These are phyloP conservation scores for Rhizoglyphus robini DNA, from an alignment of 1,140 invertebrate genomes.

Conservation along the genomic window DNA sequence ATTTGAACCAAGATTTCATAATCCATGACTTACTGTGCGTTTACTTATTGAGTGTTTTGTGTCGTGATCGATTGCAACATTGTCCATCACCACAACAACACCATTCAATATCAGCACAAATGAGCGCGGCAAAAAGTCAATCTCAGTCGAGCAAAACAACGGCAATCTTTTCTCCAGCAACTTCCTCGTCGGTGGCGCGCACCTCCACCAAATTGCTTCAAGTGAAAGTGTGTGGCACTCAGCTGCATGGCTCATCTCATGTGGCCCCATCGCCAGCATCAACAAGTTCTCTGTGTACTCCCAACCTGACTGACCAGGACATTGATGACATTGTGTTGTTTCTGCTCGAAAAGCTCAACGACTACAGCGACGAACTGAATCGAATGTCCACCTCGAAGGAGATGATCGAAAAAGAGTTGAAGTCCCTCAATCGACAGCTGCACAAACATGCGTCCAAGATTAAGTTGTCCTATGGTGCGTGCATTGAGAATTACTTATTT, in stretches of 20 bases:
- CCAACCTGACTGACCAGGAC: neutral
- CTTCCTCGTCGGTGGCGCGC: too few species aligned
- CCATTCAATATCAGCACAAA: too few species aligned
- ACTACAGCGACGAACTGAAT: neutral
- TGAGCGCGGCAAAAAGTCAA: too few species aligned
- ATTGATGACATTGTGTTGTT: neutral
- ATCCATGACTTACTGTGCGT: too few species aligned
- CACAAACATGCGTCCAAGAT: neutral
- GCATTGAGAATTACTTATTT: neutral
- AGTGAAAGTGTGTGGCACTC: neutral
- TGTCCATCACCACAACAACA: too few species aligned
- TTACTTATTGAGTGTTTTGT: too few species aligned
- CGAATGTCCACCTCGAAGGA: neutral
- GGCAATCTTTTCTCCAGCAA: too few species aligned
- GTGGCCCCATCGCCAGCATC: too few species aligned
- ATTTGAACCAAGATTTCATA: too few species aligned
- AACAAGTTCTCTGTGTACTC: too few species aligned
- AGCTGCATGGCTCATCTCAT: neutral
- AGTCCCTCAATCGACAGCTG: neutral
- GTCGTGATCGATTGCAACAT: too few species aligned
- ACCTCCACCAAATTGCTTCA: neutral
- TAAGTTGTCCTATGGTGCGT: neutral
- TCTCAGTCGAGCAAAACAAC: too few species aligned
- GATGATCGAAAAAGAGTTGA: neutral
- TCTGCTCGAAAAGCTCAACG: neutral